Conservation (phyloP, 2,797 vertebrate genomes). For the Malacoraja senta region DNA sequence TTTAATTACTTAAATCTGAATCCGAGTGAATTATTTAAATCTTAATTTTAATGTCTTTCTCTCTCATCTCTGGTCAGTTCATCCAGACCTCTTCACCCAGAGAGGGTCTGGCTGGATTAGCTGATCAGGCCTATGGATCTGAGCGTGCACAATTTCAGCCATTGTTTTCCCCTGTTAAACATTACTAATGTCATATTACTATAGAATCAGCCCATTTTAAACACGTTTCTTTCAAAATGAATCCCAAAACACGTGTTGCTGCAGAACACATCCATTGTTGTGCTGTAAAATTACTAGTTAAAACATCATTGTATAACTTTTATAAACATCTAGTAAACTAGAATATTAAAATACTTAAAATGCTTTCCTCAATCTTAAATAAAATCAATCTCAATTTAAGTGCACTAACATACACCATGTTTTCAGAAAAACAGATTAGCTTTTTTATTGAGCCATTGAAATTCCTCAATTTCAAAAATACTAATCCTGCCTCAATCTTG, state of each 20-base stretch:
- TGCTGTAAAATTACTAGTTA: neutral
- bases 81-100: too few species aligned
- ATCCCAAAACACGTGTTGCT: too few species aligned
- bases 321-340: neutral
- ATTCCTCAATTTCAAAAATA: neutral
- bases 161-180: neutral
- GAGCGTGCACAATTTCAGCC: too few species aligned
- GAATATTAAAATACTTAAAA: neutral
- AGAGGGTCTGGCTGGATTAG: too few species aligned
- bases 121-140: too few species aligned
- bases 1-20: too few species aligned
- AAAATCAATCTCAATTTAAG: neutral
- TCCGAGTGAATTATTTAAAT: too few species aligned
- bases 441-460: constrained; percentile 15
- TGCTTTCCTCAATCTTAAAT: neutral
- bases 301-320: neutral
- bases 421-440: neutral
- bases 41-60: too few species aligned
- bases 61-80: too few species aligned
- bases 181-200: neutral
- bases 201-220: neutral
- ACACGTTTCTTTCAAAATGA: neutral
- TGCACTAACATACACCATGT: neutral
- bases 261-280: neutral
- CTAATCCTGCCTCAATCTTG: neutral